Evolutionary conservation across 2,888 invertebrate species (phyloP).

Genomic region (Tiliacea aurago): DNA sequence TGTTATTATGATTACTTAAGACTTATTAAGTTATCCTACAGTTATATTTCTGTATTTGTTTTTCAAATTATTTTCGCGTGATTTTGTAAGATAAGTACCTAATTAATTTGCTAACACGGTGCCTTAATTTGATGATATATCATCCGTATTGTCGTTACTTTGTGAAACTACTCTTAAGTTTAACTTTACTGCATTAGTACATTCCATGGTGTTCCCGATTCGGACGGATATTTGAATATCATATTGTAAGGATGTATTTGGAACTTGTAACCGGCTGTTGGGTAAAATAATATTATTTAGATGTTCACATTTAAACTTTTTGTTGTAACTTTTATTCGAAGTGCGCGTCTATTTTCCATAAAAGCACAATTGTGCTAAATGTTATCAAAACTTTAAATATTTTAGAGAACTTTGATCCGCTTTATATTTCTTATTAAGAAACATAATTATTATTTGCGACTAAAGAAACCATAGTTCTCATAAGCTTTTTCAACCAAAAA

Average conservation of each 20-base stretch:
- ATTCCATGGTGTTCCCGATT: conserved; percentile 81
- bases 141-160: conserved; percentile 26
- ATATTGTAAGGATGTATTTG: conserved; percentile 57
- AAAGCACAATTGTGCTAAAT: neutral
- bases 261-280: conserved; percentile 58
- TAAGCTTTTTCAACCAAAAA: conserved; percentile 35
- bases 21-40: neutral
- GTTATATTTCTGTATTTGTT: neutral
- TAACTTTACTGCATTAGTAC: conserved; percentile 66
- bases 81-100: conserved; percentile 15
- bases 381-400: neutral
- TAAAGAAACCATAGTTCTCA: neutral
- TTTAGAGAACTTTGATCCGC: neutral
- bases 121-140: conserved; percentile 35
- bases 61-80: neutral
- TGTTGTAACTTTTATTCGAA: neutral
- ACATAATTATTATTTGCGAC: neutral
- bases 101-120: conserved; percentile 36
- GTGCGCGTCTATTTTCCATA: neutral
- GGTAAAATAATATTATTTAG: neutral
- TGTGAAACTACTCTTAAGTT: conserved; percentile 35
- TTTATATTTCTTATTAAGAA: neutral
- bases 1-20: neutral
- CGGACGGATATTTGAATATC: conserved; percentile 74
- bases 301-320: neutral